These are phyloP conservation scores for Lasioglossum zephyrum DNA, from an alignment of 2,888 invertebrate genomes.

Conservation along the genomic window DNA sequence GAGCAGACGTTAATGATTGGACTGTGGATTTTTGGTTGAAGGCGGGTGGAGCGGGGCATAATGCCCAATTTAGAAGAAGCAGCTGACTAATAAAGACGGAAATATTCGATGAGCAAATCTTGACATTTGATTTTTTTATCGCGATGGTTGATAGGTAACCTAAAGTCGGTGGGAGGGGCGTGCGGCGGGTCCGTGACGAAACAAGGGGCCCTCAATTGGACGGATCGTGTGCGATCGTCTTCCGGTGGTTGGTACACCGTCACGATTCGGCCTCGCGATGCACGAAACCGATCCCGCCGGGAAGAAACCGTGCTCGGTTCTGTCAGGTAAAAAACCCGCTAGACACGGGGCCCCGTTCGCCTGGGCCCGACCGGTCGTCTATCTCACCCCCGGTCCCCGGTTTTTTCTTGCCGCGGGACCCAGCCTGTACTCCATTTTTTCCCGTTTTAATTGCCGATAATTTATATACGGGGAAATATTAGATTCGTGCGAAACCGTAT, in stretches of 20 bases:
- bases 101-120: not conserved
- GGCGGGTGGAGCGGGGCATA: not conserved
- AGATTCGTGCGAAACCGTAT: constrained; percentile 85
- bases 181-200: constrained; percentile 73
- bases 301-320: not conserved
- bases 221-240: constrained; percentile 44
- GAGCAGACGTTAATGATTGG: not conserved
- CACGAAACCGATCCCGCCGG: constrained; percentile 63
- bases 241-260: constrained; percentile 64
- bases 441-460: constrained; percentile 84
- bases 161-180: not conserved
- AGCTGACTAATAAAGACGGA: not conserved
- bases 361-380: constrained; percentile 21
- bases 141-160: not conserved
- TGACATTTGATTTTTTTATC: not conserved
- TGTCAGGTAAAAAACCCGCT: constrained; percentile 24
- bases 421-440: constrained; percentile 69
- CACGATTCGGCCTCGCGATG: constrained; percentile 61
- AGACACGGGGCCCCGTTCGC: constrained; percentile 38
- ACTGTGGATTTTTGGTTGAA: not conserved
- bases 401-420: not conserved
- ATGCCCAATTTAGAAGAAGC: not conserved
- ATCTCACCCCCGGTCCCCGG: constrained; percentile 35
- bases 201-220: constrained; percentile 40
- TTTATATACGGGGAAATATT: constrained; percentile 83